These are phyloP conservation scores for Lasiurus cinereus DNA, from an alignment of 2,113 vertebrate genomes.

Conservation along the genomic window DNA sequence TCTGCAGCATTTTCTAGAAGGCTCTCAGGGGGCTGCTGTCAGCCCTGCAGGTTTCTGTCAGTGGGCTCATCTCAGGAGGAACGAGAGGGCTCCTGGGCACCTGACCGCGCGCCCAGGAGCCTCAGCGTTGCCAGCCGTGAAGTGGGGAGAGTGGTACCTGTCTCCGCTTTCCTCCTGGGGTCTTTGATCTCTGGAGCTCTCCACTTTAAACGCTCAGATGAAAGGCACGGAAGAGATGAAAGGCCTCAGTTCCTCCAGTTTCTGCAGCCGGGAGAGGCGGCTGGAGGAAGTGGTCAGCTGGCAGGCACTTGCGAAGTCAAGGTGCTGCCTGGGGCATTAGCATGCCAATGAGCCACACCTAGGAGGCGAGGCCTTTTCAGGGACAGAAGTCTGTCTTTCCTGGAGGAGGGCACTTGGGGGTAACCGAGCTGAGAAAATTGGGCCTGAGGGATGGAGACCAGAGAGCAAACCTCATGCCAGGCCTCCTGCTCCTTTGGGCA, in stretches of 20 bases:
- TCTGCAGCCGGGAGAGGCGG: not conserved
- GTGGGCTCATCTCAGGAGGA: not conserved
- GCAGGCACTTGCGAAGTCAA: slow-evolving; percentile 73
- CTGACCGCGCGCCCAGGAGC: not conserved
- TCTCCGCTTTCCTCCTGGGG: slow-evolving; percentile 16
- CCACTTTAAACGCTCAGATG: slow-evolving; percentile 71
- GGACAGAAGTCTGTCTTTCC: slow-evolving; percentile 56
- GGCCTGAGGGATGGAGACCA: not conserved
- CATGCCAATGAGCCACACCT: slow-evolving; percentile 51
- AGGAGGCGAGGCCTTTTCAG: slow-evolving; percentile 49
- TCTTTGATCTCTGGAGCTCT: slow-evolving; percentile 43
- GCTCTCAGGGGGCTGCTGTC: not conserved
- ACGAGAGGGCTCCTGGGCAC: not conserved
- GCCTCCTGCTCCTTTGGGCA: not conserved
- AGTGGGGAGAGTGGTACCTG: slow-evolving; percentile 9
- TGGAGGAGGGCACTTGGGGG: not conserved
- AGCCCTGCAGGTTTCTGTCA: not conserved
- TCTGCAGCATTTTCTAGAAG: not conserved
- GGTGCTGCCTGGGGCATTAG: slow-evolving; percentile 49
- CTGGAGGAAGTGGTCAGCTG: slow-evolving; percentile 74
- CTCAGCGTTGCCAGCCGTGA: slow-evolving; percentile 57
- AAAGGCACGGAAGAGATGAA: slow-evolving; percentile 75
- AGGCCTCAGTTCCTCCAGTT: slow-evolving; percentile 30
- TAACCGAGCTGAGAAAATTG: not conserved
- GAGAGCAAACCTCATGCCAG: not conserved